Evolutionary conservation across 2,888 invertebrate species (phyloP).

Genomic region (Falcaria lacertinaria): DNA sequence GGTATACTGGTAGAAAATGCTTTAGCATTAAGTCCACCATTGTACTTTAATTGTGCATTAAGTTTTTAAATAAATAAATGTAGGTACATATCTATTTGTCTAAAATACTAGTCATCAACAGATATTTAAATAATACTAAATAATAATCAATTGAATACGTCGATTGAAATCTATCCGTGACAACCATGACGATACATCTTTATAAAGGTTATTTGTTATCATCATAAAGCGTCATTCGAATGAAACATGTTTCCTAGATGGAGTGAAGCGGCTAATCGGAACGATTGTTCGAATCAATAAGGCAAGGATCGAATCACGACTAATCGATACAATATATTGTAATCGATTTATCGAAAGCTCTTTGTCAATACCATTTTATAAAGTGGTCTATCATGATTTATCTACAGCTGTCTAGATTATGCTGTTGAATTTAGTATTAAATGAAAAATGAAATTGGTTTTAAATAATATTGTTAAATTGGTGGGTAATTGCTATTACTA

Average conservation of each 20-base stretch:
- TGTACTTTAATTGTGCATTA: no score
- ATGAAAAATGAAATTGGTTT: no score
- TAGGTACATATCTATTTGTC: slow-evolving; percentile 11
- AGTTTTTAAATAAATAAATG: no score
- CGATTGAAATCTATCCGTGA: background rate
- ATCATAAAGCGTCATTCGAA: background rate
- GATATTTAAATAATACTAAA: background rate
- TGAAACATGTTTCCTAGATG: slow-evolving; percentile 3
- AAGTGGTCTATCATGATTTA: background rate
- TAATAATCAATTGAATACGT: background rate
- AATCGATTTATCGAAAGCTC: slow-evolving; percentile 20
- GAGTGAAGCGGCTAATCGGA: slow-evolving; percentile 40
- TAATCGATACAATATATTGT: slow-evolving; percentile 48
- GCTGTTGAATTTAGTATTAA: background rate
- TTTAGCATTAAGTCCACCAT: no score
- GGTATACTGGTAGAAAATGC: no score
- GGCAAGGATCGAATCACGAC: slow-evolving; percentile 23
- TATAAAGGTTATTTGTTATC: background rate
- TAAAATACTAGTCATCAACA: background rate
- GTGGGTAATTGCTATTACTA: no score
- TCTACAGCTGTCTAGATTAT: background rate
- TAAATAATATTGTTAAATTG: no score
- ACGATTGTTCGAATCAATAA: slow-evolving; percentile 57
- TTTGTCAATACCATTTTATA: slow-evolving; percentile 34
- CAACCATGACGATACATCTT: background rate